Base-by-base conservation (phyloP, 1,140 invertebrate genomes). In the Nomia melanderi region DNA sequence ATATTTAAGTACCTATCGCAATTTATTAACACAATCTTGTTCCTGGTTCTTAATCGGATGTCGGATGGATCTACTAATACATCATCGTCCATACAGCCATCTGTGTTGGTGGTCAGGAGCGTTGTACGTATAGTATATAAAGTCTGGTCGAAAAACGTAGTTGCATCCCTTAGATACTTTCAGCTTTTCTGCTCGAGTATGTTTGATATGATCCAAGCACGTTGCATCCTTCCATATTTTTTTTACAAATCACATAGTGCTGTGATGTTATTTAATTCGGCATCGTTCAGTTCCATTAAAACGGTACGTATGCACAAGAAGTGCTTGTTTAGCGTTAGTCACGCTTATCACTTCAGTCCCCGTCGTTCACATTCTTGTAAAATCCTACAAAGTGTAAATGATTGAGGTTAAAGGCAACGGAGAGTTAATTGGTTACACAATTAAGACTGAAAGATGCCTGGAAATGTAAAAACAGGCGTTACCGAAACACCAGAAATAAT, bases 111-210 rank as follows among this genome's bases (percentile, higher is more conserved):
- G 88, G 81, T 89, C 76, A 88, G 41, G 86, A 77, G 87, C 85
- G 78, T 86, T 71, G 90, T 92, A 92, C 87, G 91, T 92, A 91
- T 89, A 82, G 74, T 88, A 89, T 88, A 81, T 53, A 78, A 79
- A 66, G 72, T 50, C 29, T 50, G 83, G 70, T 25, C 7, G 25
- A 57, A 67, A 72, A 29, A 53, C 56, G 27, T 84, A 84, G 63
- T 76, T 70, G 70, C 63, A 77, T 67, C 27, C 29, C 17, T 20
- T 77, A 36, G 73, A 77, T 23, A 27, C 7, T n/a, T 65, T 53
- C 31, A 64, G 82, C 69, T 83, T 77, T 25, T 56, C 11, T 70
- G 64, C 39, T 59, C 41, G 54, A 74, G 27, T 59, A 67, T 72
- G 81, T 77, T 74, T 83, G 63, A 60, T 81, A 67, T 83, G 44